Evolutionary conservation across 2,888 invertebrate species (phyloP).

Genomic region (Falcaria lacertinaria): DNA sequence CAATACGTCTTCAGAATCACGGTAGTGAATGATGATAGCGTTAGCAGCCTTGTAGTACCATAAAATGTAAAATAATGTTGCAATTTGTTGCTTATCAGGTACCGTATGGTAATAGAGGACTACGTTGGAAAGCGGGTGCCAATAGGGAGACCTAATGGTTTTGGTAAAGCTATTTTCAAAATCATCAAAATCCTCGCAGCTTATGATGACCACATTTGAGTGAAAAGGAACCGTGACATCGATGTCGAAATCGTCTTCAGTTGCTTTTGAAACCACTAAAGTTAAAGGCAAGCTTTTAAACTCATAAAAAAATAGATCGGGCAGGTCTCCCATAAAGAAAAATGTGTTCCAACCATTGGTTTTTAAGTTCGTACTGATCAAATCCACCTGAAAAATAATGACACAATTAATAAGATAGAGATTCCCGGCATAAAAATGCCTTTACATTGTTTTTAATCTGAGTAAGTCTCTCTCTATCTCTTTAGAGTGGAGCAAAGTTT

Average conservation of each 20-base stretch:
- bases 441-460: too few relatives aligned
- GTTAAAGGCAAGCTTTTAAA: conserved; percentile 33
- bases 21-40: conserved; percentile 41
- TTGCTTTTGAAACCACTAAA: conserved; percentile 31
- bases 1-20: conserved; percentile 28
- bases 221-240: conserved; percentile 42
- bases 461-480: too few relatives aligned
- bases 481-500: too few relatives aligned
- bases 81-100: conserved; percentile 24
- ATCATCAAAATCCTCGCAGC: conserved; percentile 34
- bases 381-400: conserved; percentile 31
- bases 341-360: conserved; percentile 53
- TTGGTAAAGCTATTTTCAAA: conserved; percentile 47
- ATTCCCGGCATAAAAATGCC: too few relatives aligned
- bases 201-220: conserved; percentile 45
- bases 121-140: conserved; percentile 53
- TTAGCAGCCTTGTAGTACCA: conserved; percentile 57
- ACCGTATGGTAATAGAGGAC: conserved; percentile 43
- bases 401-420: too few relatives aligned
- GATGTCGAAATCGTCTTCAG: conserved; percentile 35
- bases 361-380: conserved; percentile 43
- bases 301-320: conserved; percentile 40
- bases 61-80: conserved; percentile 49
- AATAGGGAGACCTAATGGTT: conserved; percentile 37
- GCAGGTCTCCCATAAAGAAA: conserved; percentile 43